These are phyloP conservation scores for Nematolebias whitei DNA, from an alignment of 2,113 vertebrate genomes.

Conservation along the genomic window DNA sequence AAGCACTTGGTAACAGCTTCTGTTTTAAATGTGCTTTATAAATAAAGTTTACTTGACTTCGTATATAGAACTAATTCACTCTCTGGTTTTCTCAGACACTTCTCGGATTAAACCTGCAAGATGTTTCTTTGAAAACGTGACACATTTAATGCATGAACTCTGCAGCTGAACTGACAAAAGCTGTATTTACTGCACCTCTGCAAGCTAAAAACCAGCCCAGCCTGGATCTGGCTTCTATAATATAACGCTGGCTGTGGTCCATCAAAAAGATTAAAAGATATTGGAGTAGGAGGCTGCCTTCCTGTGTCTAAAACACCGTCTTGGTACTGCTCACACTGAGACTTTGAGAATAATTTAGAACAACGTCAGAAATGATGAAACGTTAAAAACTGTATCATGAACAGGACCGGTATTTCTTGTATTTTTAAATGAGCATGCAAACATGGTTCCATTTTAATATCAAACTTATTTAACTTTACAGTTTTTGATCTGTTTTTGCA, in stretches of 20 bases:
- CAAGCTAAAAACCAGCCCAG: slow-evolving; percentile 24
- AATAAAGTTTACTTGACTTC: too few relatives aligned
- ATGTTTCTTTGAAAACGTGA: slow-evolving; percentile 10
- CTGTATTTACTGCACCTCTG: slow-evolving; percentile 19
- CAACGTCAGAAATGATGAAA: too few relatives aligned
- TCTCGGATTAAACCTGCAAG: slow-evolving; percentile 1
- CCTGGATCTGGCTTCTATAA: slow-evolving; percentile 30
- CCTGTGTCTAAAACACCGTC: slow-evolving; percentile 14
- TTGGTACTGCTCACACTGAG: slow-evolving; percentile 22
- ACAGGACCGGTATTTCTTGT: too few relatives aligned
- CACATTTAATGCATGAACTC: slow-evolving; percentile 8
- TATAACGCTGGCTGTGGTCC: slow-evolving; percentile 37
- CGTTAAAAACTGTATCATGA: too few relatives aligned
- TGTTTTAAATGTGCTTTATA: too few relatives aligned
- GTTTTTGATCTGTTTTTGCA: neutral
- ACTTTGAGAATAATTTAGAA: too few relatives aligned
- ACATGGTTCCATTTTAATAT: too few relatives aligned
- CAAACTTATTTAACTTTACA: neutral
- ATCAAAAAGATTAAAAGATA: slow-evolving; percentile 39
- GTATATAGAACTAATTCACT: neutral
- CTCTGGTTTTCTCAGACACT: slow-evolving; percentile 13
- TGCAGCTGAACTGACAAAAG: slow-evolving; percentile 7
- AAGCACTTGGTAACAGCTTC: too few relatives aligned
- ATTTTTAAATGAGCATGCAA: too few relatives aligned
- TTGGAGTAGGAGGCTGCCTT: slow-evolving; percentile 25